Conservation (phyloP, 2,797 vertebrate genomes). For the Sebastes wilsoni region DNA sequence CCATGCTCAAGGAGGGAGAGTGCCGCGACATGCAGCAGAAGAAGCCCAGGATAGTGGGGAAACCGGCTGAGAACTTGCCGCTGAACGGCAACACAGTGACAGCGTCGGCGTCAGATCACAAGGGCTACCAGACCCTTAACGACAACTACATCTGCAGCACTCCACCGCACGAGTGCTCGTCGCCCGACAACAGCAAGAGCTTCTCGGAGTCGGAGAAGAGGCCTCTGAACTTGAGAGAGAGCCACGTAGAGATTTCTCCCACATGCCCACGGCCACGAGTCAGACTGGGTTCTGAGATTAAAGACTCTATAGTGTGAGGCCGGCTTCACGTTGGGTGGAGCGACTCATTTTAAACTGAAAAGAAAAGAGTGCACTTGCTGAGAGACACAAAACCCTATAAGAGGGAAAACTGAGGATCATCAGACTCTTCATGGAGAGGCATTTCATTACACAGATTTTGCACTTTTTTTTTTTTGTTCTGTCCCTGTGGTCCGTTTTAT, state of each 20-base stretch:
- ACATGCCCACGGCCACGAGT: constrained; percentile 92
- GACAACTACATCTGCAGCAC: constrained; percentile 90
- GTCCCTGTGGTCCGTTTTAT: constrained; percentile 69
- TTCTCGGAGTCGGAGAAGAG: constrained; percentile 90
- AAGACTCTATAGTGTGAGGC: constrained; percentile 94
- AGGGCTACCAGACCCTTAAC: constrained; percentile 94
- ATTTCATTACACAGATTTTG: constrained; percentile 78
- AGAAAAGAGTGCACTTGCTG: constrained; percentile 59
- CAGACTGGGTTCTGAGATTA: constrained; percentile 95
- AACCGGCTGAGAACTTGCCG: constrained; percentile 88
- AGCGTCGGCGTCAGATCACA: constrained; percentile 85
- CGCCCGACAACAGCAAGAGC: constrained; percentile 82
- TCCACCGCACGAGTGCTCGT: constrained; percentile 84
- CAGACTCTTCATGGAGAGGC: constrained; percentile 51
- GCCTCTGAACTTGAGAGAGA: constrained; percentile 89
- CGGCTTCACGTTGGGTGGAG: constrained; percentile 22
- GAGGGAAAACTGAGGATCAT: constrained; percentile 51
- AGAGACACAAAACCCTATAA: constrained; percentile 41
- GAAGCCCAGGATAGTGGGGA: constrained; percentile 81
- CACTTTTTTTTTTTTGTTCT: constrained; percentile 70
- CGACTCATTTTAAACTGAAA: constrained; percentile 50
- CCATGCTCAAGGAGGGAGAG: constrained; percentile 90
- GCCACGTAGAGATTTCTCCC: constrained; percentile 90
- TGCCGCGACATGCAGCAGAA: constrained; percentile 87
- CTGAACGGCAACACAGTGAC: constrained; percentile 88